A percentile compares a stretch with the other conserved stretches of the same genome.
These are phyloP conservation scores for Lottia scabra DNA, from an alignment of 2,888 invertebrate species.

Conservation along the genomic window DNA sequence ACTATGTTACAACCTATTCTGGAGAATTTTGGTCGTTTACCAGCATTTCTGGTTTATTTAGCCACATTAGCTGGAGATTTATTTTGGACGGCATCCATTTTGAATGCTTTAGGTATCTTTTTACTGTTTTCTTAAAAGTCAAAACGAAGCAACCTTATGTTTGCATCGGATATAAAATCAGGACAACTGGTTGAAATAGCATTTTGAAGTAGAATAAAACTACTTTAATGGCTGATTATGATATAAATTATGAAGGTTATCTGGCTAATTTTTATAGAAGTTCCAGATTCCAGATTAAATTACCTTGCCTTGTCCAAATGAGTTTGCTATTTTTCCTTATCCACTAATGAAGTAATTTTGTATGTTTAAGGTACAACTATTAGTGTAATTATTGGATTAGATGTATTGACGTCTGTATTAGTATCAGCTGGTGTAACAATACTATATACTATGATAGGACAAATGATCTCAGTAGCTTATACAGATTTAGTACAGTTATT, in stretches of 20 bases:
- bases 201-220: too few relatives aligned
- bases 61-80: slow-evolving; percentile 40
- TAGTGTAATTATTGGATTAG: slow-evolving; percentile 41
- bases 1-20: slow-evolving; percentile 45
- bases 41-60: slow-evolving; percentile 34
- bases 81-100: slow-evolving; percentile 44
- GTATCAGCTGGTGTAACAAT: slow-evolving; percentile 42
- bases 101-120: slow-evolving; percentile 38
- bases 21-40: slow-evolving; percentile 35
- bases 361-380: slow-evolving; percentile 38
- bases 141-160: too few relatives aligned
- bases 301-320: too few relatives aligned
- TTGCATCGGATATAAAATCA: too few relatives aligned
- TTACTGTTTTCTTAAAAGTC: neutral
- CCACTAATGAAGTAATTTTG: too few relatives aligned
- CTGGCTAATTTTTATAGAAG: too few relatives aligned
- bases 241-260: too few relatives aligned
- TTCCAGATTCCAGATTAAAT: too few relatives aligned
- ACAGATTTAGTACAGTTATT: slow-evolving; percentile 46
- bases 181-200: too few relatives aligned
- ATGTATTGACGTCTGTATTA: slow-evolving; percentile 30
- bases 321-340: too few relatives aligned
- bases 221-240: too few relatives aligned
- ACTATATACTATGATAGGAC: slow-evolving; percentile 46
- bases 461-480: slow-evolving; percentile 51